Conservation (phyloP, 2,888 invertebrate genomes). For the Clivina fossor region DNA sequence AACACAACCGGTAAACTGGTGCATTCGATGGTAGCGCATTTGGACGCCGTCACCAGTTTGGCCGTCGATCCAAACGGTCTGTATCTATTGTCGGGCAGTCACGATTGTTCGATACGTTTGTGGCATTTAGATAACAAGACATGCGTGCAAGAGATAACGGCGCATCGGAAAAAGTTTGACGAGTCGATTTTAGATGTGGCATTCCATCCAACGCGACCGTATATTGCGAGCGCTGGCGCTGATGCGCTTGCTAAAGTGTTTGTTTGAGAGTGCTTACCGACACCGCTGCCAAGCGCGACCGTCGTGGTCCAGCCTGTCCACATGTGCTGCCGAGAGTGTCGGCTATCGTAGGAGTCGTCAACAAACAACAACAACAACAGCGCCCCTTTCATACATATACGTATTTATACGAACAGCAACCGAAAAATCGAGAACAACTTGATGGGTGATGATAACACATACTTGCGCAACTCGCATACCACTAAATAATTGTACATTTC, state of each 20-base stretch:
- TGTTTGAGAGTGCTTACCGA: slow-evolving; percentile 61
- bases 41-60: slow-evolving; percentile 97
- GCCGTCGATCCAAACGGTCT: slow-evolving; percentile 98
- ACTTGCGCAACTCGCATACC: background rate
- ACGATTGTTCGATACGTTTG: slow-evolving; percentile 97
- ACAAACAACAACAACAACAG: background rate
- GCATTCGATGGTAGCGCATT: slow-evolving; percentile 98
- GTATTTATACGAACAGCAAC: slow-evolving; percentile 1
- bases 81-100: slow-evolving; percentile 96
- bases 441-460: too few species aligned
- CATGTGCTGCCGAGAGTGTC: slow-evolving; percentile 26
- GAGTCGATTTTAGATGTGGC: slow-evolving; percentile 99
- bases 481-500: slow-evolving; percentile 1
- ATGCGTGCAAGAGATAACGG: slow-evolving; percentile 99
- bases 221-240: slow-evolving; percentile 98
- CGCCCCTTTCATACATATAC: background rate
- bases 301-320: slow-evolving; percentile 4
- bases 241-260: slow-evolving; percentile 99
- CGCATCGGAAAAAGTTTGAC: slow-evolving; percentile 99
- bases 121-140: slow-evolving; percentile 99
- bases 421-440: too few species aligned
- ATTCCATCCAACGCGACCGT: slow-evolving; percentile 98
- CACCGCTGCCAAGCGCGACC: background rate
- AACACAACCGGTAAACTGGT: slow-evolving; percentile 91
- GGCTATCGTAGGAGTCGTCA: slow-evolving; percentile 14